A percentile compares a stretch with the other conserved stretches of the same genome.
These are phyloP conservation scores for Takifugu ocellatus DNA, from an alignment of 2,797 vertebrate species.

Conservation along the genomic window DNA sequence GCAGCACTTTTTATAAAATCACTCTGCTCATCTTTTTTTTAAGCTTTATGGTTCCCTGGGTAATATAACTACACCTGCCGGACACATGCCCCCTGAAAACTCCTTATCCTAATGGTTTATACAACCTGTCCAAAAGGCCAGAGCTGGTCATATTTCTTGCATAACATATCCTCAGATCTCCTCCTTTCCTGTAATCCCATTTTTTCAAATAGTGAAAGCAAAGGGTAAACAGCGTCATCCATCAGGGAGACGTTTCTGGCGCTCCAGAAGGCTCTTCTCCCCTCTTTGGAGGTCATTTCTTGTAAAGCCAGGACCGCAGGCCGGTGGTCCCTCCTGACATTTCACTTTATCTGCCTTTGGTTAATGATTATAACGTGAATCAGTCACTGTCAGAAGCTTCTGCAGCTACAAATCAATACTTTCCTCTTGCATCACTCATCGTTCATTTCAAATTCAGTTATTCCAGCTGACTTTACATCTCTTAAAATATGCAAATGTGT, in stretches of 20 bases:
- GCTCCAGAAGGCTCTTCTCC: constrained; percentile 18
- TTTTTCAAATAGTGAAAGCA: constrained; percentile 24
- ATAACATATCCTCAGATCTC: constrained; percentile 22
- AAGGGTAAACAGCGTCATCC: constrained; percentile 39
- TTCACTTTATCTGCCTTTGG: no score
- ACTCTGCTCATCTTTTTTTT: no score
- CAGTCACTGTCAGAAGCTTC: no score
- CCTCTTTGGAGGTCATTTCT: constrained; percentile 30
- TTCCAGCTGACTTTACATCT: no score
- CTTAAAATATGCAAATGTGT: no score
- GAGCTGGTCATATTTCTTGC: constrained; percentile 14
- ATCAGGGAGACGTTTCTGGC: constrained; percentile 46
- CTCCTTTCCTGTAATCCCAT: constrained; percentile 13
- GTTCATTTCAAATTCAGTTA: no score
- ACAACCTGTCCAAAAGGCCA: not conserved
- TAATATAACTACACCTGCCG: not conserved
- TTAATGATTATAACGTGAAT: no score
- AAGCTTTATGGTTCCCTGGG: not conserved
- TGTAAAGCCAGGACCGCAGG: not conserved
- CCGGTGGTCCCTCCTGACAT: no score
- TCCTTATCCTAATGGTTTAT: constrained; percentile 4
- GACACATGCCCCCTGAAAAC: not conserved
- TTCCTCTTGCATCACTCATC: no score
- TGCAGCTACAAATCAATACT: no score
- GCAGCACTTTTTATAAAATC: no score